A percentile compares a stretch with the other conserved stretches of the same genome.
Evolutionary conservation across 1,140 invertebrate genomes (phyloP).

Genomic region (Drosophila teissieri): DNA sequence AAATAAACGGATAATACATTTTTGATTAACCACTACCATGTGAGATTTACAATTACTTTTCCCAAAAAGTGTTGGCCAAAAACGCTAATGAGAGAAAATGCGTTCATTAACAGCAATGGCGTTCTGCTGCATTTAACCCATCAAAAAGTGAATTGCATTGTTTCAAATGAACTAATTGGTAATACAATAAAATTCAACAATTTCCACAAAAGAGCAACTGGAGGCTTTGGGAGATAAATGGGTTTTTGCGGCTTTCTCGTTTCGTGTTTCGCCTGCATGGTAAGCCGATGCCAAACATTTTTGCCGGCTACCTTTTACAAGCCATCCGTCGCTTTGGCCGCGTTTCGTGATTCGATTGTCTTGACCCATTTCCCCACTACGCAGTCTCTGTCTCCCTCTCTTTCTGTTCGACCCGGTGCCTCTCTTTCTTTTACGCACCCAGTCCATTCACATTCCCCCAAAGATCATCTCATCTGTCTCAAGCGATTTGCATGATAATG

Average conservation of each 20-base stretch:
- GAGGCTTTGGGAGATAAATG: slow-evolving; percentile 17
- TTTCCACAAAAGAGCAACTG: slow-evolving; percentile 18
- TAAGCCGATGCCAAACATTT: slow-evolving; percentile 52
- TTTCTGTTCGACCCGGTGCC: not conserved
- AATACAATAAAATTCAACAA: slow-evolving; percentile 28
- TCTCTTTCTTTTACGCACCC: slow-evolving; percentile 24
- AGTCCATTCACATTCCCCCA: slow-evolving; percentile 49
- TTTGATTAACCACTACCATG: too few species aligned
- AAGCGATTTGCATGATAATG: slow-evolving; percentile 51
- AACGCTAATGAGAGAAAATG: slow-evolving; percentile 24
- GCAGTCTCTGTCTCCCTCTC: slow-evolving; percentile 15
- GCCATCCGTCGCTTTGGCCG: slow-evolving; percentile 16
- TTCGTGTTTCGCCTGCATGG: slow-evolving; percentile 39
- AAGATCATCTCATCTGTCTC: slow-evolving; percentile 19
- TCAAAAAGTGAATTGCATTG: slow-evolving; percentile 19
- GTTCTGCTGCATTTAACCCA: slow-evolving; percentile 18
- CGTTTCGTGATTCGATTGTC: slow-evolving; percentile 62
- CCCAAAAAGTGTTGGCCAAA: not conserved
- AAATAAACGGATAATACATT: too few species aligned
- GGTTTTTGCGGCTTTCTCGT: slow-evolving; percentile 31
- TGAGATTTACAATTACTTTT: too few species aligned
- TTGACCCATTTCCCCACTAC: slow-evolving; percentile 64
- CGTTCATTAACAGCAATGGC: not conserved
- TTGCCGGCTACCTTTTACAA: slow-evolving; percentile 69
- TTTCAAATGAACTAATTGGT: slow-evolving; percentile 38